A percentile compares a stretch with the other conserved stretches of the same genome.
These are phyloP conservation scores for Tanypteryx hageni DNA, from an alignment of 2,888 invertebrate species.

Conservation along the genomic window DNA sequence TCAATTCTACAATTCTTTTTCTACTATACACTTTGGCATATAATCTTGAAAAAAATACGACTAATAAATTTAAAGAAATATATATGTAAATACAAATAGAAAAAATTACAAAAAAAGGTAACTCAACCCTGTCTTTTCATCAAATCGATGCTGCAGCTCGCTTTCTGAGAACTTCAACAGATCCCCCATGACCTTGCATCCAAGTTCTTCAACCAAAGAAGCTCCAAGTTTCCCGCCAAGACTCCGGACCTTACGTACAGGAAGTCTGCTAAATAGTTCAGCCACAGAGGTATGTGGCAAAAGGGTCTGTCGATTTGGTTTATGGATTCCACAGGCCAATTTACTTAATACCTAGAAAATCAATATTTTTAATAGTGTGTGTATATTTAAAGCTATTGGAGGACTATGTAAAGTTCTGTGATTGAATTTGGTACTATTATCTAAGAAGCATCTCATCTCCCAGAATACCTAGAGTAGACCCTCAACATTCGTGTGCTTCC, in stretches of 20 bases:
- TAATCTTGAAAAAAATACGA: too few species aligned
- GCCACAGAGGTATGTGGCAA: slow-evolving; percentile 85
- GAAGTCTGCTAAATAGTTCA: slow-evolving; percentile 82
- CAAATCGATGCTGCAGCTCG: slow-evolving; percentile 85
- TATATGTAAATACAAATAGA: too few species aligned
- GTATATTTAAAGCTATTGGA: too few species aligned
- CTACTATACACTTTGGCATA: too few species aligned
- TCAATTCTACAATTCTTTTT: too few species aligned
- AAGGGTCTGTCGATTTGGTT: slow-evolving; percentile 95
- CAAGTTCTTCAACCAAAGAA: slow-evolving; percentile 84
- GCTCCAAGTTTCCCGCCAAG: slow-evolving; percentile 97
- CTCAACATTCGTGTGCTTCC: too few species aligned
- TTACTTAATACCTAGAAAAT: slow-evolving; percentile 87
- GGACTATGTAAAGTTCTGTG: too few species aligned
- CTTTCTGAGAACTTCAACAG: slow-evolving; percentile 83
- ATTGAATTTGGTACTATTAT: too few species aligned
- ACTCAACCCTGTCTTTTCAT: slow-evolving; percentile 90
- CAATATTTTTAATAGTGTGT: neutral
- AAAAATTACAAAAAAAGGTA: slow-evolving; percentile 33
- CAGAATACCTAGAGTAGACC: too few species aligned
- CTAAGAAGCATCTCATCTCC: too few species aligned
- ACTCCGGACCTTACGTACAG: slow-evolving; percentile 90
- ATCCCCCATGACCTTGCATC: slow-evolving; percentile 88
- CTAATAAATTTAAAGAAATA: too few species aligned
- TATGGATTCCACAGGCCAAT: slow-evolving; percentile 93